phyloP scores from a whole-genome alignment of 2,113 vertebrate genomes.

The Camelus bactrianus region DNA sequence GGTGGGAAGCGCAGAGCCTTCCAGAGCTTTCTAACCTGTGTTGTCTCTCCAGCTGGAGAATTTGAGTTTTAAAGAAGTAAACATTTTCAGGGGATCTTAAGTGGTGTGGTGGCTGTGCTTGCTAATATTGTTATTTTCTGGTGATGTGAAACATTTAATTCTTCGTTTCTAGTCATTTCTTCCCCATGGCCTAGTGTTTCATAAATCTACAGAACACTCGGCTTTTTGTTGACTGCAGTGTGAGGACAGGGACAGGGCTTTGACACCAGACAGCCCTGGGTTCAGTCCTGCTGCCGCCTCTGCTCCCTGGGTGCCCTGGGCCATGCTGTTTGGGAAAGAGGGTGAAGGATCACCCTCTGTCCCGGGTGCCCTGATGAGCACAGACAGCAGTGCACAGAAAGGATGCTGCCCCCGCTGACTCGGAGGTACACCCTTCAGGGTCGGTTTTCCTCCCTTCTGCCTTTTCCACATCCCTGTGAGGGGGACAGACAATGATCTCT shows the following conservation, averaged over 20 bases:
- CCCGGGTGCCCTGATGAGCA: background rate
- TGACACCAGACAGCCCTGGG: background rate
- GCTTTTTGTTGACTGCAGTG: background rate
- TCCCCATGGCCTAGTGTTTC: background rate
- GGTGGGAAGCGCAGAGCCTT: background rate
- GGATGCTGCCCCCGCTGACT: background rate
- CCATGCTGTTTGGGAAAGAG: background rate
- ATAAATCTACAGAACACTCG: background rate
- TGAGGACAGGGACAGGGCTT: background rate
- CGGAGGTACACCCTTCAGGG: fast-evolving
- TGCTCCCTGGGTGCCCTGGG: background rate
- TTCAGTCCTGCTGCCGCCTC: background rate
- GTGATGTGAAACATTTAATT: background rate
- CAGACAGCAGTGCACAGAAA: too few relatives aligned
- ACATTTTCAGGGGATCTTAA: background rate
- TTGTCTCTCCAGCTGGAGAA: background rate
- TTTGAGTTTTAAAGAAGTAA: background rate
- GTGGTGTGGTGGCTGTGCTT: background rate
- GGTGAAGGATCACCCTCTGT: background rate
- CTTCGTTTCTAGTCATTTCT: background rate
- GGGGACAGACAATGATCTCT: background rate
- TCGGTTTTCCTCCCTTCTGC: background rate
- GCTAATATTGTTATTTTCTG: background rate
- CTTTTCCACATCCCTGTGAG: background rate
- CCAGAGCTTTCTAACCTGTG: background rate